Evolutionary conservation across 2,113 vertebrate species (phyloP).

Genomic region (Alaudala cheleensis): DNA sequence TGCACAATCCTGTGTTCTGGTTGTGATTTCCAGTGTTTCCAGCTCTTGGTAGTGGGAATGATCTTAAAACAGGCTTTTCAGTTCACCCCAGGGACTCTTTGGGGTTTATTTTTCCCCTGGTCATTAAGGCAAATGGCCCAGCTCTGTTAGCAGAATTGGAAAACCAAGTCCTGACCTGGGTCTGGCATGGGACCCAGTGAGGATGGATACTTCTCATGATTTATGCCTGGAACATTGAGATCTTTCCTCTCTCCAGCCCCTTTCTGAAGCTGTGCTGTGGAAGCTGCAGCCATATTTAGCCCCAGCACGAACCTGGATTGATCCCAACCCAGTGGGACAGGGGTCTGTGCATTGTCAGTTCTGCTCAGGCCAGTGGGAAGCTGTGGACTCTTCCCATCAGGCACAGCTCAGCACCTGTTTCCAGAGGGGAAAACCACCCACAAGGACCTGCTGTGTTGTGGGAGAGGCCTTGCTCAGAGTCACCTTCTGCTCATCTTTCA

Average conservation of each 20-base stretch:
- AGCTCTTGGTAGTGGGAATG: background rate
- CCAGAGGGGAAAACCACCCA: background rate
- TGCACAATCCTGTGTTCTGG: rapidly evolving
- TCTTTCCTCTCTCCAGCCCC: background rate
- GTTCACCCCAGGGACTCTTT: rapidly evolving
- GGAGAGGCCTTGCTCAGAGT: background rate
- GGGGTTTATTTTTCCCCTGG: background rate
- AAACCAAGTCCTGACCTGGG: background rate
- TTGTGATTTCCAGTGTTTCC: background rate
- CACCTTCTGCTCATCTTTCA: background rate
- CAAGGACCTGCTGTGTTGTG: background rate
- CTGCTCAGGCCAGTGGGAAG: background rate
- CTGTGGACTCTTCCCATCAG: rapidly evolving
- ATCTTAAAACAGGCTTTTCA: background rate
- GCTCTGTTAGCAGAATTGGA: background rate
- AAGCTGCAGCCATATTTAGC: background rate
- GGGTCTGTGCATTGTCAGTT: rapidly evolving
- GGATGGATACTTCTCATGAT: background rate
- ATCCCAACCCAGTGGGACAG: rapidly evolving
- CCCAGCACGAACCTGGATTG: background rate
- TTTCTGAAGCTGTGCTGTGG: background rate
- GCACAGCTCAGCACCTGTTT: rapidly evolving
- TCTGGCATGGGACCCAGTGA: background rate
- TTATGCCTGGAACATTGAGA: constrained; percentile 53
- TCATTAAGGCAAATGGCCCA: background rate